Percentiles rank a stretch among this genome's conserved stretches.
Evolutionary conservation across 2,113 vertebrate genomes (phyloP).

Genomic region (Alligator sinensis): DNA sequence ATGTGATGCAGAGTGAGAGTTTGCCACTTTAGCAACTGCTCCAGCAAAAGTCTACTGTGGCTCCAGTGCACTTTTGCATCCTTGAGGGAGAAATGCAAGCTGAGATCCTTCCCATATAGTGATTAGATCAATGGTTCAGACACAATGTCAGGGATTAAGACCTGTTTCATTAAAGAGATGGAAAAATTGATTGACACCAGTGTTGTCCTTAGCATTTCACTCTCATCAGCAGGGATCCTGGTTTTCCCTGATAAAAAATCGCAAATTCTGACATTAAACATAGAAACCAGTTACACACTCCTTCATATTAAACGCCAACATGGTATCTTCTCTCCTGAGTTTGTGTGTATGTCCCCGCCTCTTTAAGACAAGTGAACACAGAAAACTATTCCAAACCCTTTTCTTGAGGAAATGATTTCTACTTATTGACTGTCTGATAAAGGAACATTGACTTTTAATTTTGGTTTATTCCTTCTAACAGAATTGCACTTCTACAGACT

Average conservation of each 20-base stretch:
- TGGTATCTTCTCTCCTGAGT: not conserved
- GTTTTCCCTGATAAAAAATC: not conserved
- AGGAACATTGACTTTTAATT: not conserved
- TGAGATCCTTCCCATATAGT: not conserved
- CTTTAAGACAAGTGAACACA: not conserved
- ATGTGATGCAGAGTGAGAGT: not conserved
- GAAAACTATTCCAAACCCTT: not conserved
- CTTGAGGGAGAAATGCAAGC: not conserved
- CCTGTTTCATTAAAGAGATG: not conserved
- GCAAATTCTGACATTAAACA: not conserved
- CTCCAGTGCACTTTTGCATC: too few relatives aligned
- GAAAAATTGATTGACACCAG: not conserved
- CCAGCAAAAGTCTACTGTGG: not conserved
- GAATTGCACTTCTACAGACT: conserved; percentile 79
- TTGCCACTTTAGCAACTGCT: not conserved
- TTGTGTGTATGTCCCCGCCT: not conserved
- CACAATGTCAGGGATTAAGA: not conserved
- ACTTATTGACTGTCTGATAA: not conserved
- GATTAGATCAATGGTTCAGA: not conserved
- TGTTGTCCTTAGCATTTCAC: not conserved
- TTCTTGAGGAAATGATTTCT: not conserved
- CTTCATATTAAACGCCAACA: not conserved
- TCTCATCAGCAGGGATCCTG: conserved; percentile 23
- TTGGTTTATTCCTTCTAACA: conserved; percentile 59
- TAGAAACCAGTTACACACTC: not conserved